Evolutionary conservation across 2,797 vertebrate species (phyloP), one percentile per base, ranked within the genome.

Genomic region (Coccyzus lansbergi): DNA sequence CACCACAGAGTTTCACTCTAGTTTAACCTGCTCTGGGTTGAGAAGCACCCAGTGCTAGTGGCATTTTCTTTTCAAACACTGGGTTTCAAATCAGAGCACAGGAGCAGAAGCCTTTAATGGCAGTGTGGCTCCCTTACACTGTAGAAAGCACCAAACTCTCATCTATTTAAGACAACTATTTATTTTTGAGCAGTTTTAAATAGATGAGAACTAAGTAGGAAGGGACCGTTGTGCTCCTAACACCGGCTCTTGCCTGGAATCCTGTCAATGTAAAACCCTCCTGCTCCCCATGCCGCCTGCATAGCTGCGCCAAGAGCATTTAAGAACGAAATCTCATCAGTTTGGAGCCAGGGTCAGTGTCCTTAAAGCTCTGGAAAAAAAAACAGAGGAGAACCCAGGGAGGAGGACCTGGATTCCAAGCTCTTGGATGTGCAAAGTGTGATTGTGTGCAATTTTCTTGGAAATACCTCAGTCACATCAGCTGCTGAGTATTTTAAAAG

Each of bases 141-240:
- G 33, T 14, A 90, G 91, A 59, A 86, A 91, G 83, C 70, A 88
- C 49, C 60, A 46, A 94, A 72, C 63, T 82, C 81, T 59, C 67
- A 77, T 95, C 92, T 96, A 96, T 96, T 95, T 95, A 93, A 95
- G 90, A 94, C 87, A 72, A 70, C 67, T 92, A 86, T 95, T 96
- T 96, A 96, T 96, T 96, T 95, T 78, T 91, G 77, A 84, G 77
- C 49, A 84, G 92, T 92, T 97, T 96, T 93, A 97, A 95, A 97
- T 95, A 97, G 95, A 84, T 88, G 83, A 84, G 83, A 79, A 84
- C 80, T 65, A 34, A 79, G 68, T 91, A 92, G 70, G 91, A 91
- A 92, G 85, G 68, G 85, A 60, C 48, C 0, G 5, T 58, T 87
- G 79, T 81, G 53, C 82, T 96, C 31, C 20, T 85, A 71, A 89